These are phyloP conservation scores for Macropus fuliginosus DNA, from an alignment of 2,797 vertebrate species.

Conservation along the genomic window DNA sequence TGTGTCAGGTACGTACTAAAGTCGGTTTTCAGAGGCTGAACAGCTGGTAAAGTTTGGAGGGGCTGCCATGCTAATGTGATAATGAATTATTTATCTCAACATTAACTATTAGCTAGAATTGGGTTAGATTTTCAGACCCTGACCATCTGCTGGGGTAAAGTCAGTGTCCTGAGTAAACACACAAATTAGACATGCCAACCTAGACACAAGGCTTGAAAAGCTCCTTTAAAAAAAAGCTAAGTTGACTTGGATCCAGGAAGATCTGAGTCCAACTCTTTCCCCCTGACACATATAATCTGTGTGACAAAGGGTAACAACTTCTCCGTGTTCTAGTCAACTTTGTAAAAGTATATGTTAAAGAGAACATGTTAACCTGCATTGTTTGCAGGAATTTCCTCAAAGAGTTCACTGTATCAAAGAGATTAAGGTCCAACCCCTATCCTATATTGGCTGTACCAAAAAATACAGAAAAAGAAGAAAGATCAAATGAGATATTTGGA, in stretches of 20 bases:
- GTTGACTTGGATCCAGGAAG: neutral
- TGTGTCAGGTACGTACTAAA: neutral
- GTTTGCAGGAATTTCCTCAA: neutral
- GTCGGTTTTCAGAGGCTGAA: neutral
- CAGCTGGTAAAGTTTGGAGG: slow-evolving; percentile 20
- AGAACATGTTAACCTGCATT: neutral
- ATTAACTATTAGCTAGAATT: slow-evolving; percentile 55
- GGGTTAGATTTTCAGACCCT: slow-evolving; percentile 43
- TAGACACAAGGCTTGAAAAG: slow-evolving; percentile 25
- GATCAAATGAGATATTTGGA: neutral
- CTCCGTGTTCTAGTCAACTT: neutral
- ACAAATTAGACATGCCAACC: slow-evolving; percentile 32
- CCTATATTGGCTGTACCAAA: neutral
- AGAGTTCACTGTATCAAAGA: neutral
- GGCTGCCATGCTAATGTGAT: neutral
- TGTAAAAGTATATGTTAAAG: neutral
- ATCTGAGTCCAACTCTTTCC: neutral
- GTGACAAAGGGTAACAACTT: neutral
- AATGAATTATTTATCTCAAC: slow-evolving; percentile 16
- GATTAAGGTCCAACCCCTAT: neutral
- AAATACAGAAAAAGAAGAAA: slow-evolving; percentile 24
- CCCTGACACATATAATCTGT: neutral
- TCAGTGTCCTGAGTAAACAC: slow-evolving; percentile 34
- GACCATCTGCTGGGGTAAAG: slow-evolving; percentile 38
- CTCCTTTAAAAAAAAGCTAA: neutral